Percentiles rank a stretch among this genome's conserved stretches.
phyloP scores from a whole-genome alignment of 2,888 invertebrate species.

The Hipparchia semele region DNA sequence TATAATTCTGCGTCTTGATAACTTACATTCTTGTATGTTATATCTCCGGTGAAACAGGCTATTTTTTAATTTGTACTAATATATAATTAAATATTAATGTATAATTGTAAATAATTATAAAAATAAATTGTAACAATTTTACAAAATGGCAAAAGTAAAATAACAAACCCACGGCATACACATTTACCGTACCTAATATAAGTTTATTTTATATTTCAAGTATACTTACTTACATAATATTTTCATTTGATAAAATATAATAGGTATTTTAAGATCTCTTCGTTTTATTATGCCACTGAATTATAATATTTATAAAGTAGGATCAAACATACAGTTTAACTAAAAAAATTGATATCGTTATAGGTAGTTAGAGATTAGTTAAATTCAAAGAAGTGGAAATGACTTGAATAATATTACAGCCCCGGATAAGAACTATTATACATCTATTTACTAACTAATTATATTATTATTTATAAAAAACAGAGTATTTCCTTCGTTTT shows the following conservation, averaged over 20 bases:
- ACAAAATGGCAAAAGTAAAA: neutral
- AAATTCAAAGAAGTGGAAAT: constrained; percentile 12
- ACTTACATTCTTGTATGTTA: too few relatives aligned
- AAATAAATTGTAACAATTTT: neutral
- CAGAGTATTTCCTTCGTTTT: neutral
- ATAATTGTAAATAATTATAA: neutral
- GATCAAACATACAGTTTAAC: too few relatives aligned
- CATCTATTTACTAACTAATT: neutral
- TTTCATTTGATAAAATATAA: constrained; percentile 11
- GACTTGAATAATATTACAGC: constrained; percentile 9
- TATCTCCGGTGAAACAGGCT: too few relatives aligned
- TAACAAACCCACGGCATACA: neutral
- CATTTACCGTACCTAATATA: neutral
- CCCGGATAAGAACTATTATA: neutral
- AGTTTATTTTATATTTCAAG: neutral
- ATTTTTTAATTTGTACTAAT: too few relatives aligned
- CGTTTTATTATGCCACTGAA: neutral
- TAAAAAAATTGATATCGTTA: neutral
- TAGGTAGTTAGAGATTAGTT: neutral
- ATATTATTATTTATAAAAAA: neutral
- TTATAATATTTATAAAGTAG: neutral
- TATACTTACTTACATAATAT: neutral
- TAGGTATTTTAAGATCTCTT: constrained; percentile 4
- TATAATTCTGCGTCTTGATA: too few relatives aligned
- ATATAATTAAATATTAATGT: too few relatives aligned